These are phyloP conservation scores for Chalcis sispes DNA, from an alignment of 2,888 invertebrate species.

Conservation along the genomic window DNA sequence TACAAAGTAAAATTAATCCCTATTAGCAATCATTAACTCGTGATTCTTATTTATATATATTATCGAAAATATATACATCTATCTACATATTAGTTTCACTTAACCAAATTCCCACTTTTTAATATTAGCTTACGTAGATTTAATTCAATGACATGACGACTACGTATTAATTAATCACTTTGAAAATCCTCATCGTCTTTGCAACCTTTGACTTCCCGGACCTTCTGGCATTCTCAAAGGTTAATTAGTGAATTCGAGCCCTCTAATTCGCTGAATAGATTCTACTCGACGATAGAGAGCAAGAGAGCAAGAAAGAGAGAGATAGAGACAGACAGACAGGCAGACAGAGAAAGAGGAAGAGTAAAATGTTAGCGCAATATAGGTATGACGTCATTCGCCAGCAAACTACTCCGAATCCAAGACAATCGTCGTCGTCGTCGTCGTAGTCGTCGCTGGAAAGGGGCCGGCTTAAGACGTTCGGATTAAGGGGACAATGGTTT, in stretches of 20 bases:
- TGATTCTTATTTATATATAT: no score
- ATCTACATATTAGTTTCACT: no score
- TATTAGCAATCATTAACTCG: no score
- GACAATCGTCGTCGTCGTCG: conserved; percentile 51
- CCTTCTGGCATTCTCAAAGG: conserved; percentile 44
- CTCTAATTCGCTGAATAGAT: conserved; percentile 56
- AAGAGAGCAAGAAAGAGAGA: neutral
- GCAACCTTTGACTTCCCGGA: neutral
- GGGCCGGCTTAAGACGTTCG: conserved; percentile 35
- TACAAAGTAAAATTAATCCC: no score
- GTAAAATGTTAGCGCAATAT: neutral
- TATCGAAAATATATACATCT: no score
- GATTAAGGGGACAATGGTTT: conserved; percentile 56
- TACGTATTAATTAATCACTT: conserved; percentile 10
- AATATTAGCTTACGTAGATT: no score
- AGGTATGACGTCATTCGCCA: conserved; percentile 25
- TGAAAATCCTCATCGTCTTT: conserved; percentile 19
- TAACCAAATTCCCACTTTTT: no score
- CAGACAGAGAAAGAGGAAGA: no score
- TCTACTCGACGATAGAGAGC: neutral
- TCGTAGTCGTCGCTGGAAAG: neutral
- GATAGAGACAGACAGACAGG: no score
- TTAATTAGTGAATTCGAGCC: conserved; percentile 56
- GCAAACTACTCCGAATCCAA: conserved; percentile 45
- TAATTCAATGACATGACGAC: conserved; percentile 37